Conservation (phyloP, 2,113 vertebrate species). For the Oryzias celebensis region DNA sequence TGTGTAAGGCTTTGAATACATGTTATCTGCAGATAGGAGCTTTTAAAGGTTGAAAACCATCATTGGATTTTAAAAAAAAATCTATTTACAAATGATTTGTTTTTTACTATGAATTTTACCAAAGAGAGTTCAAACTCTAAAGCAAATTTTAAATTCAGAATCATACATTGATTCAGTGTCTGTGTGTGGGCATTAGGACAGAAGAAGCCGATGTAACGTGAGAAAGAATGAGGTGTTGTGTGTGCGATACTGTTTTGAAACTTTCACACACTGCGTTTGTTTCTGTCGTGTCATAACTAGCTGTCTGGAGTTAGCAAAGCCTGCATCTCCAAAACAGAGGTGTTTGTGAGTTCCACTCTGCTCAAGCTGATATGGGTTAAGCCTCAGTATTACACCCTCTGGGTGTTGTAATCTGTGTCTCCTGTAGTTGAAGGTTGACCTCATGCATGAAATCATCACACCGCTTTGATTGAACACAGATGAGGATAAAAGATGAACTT, state of each 20-base stretch:
- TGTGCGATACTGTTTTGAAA: too few species aligned
- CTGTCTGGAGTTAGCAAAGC: neutral
- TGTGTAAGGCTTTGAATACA: too few species aligned
- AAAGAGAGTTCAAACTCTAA: too few species aligned
- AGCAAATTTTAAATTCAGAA: too few species aligned
- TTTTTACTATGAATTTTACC: too few species aligned
- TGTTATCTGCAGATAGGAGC: too few species aligned
- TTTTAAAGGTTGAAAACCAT: neutral
- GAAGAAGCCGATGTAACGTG: too few species aligned
- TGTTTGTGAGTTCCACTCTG: constrained; percentile 7
- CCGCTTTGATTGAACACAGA: constrained; percentile 1
- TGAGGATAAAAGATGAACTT: constrained; percentile 17
- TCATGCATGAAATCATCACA: constrained; percentile 28
- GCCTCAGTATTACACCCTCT: constrained; percentile 32
- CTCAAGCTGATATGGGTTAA: constrained; percentile 32
- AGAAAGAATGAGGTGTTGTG: too few species aligned
- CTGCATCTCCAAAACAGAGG: neutral
- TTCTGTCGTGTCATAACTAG: neutral
- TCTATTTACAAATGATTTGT: neutral
- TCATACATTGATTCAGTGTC: too few species aligned
- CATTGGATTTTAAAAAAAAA: neutral
- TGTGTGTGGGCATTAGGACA: too few species aligned
- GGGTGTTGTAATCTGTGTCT: constrained; percentile 44
- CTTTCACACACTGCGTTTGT: neutral
- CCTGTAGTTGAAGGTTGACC: constrained; percentile 55